Evolutionary conservation across 1,140 invertebrate genomes (phyloP).

Genomic region (Vollenhovia emeryi): DNA sequence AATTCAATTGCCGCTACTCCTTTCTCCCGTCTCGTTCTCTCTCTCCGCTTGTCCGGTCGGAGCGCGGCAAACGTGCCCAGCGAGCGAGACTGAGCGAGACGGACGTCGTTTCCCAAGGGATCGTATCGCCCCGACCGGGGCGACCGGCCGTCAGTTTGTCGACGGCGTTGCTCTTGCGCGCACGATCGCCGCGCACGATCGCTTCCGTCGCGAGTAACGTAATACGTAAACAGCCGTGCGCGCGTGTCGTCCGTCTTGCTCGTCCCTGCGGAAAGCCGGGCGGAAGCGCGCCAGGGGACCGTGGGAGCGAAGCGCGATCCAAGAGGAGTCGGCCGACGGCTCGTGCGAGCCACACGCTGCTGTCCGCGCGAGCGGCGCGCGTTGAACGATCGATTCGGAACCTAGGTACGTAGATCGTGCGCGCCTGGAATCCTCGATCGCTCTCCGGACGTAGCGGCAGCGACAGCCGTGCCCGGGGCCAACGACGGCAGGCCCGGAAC

Average conservation of each 20-base stretch:
- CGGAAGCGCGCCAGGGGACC: not conserved
- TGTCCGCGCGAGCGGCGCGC: conserved; percentile 30
- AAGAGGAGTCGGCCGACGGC: not conserved
- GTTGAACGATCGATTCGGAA: conserved; percentile 34
- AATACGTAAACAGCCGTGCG: not conserved
- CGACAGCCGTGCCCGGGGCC: too few relatives aligned
- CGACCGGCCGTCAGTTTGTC: conserved; percentile 46
- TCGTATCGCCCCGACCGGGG: not conserved
- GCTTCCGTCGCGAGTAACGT: not conserved
- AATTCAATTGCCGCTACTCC: conserved; percentile 60
- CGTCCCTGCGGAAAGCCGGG: not conserved
- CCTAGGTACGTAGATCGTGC: conserved; percentile 42
- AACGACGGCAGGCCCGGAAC: too few relatives aligned
- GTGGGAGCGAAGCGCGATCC: not conserved
- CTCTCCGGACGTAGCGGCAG: not conserved
- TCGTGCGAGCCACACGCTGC: conserved; percentile 19
- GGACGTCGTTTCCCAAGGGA: conserved; percentile 62
- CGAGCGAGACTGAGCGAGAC: conserved; percentile 3
- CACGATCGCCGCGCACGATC: not conserved
- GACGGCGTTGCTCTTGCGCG: conserved; percentile 51
- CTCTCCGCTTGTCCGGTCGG: not conserved
- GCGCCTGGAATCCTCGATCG: not conserved
- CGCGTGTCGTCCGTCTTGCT: not conserved
- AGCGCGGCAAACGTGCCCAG: not conserved
- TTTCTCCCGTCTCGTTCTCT: conserved; percentile 9